Conservation (phyloP, 2,113 vertebrate genomes). For the Tupaia chinensis region DNA sequence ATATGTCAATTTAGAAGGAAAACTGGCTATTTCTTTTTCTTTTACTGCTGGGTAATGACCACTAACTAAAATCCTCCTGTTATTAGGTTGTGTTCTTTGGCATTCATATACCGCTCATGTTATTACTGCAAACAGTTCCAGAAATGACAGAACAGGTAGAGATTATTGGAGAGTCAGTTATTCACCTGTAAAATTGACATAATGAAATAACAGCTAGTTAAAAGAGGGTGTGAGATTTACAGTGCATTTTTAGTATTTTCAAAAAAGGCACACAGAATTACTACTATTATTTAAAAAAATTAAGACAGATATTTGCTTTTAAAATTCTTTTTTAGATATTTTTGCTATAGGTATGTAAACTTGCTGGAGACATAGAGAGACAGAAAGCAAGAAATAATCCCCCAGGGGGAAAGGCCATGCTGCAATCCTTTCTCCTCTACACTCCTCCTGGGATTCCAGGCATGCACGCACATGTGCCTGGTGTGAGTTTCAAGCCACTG, state of each 20-base stretch:
- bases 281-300: too few species aligned
- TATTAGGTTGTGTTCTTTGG: constrained; percentile 38
- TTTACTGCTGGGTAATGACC: neutral
- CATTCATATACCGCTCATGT: constrained; percentile 25
- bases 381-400: too few species aligned
- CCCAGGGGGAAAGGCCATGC: too few species aligned
- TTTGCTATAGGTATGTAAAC: too few species aligned
- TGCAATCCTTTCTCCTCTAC: too few species aligned
- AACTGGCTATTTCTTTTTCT: constrained; percentile 14
- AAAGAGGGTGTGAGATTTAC: constrained; percentile 14
- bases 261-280: constrained; percentile 4
- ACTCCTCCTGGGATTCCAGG: too few species aligned
- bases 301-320: too few species aligned
- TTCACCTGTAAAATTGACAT: constrained; percentile 53
- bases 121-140: constrained; percentile 57
- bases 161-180: neutral
- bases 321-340: too few species aligned
- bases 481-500: too few species aligned
- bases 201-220: constrained; percentile 62
- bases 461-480: too few species aligned
- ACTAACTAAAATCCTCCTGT: neutral
- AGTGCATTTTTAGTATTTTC: constrained; percentile 53
- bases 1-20: constrained; percentile 56
- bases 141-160: constrained; percentile 48
- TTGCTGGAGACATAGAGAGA: too few species aligned